A percentile compares a stretch with the other conserved stretches of the same genome.
Conservation (phyloP, 2,888 invertebrate species). For the Pachydiplax longipennis region DNA sequence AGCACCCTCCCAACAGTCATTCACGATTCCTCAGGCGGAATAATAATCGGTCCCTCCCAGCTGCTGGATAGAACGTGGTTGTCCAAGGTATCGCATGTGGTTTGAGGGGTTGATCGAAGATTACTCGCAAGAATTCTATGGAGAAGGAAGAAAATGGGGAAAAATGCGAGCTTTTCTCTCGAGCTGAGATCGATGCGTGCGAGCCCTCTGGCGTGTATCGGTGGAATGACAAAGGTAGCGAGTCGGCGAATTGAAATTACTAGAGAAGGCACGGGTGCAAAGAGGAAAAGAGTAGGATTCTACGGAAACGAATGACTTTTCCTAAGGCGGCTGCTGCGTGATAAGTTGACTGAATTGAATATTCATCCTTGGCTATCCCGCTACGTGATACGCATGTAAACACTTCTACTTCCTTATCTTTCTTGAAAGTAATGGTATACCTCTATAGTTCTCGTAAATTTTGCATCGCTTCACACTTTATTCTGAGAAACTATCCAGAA, state of each 20-base stretch:
- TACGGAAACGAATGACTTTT: too few relatives aligned
- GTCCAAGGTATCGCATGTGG: neutral
- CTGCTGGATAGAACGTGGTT: neutral
- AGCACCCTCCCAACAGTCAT: neutral
- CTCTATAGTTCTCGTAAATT: too few relatives aligned
- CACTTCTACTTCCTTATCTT: too few relatives aligned
- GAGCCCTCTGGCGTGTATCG: neutral
- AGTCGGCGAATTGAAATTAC: neutral
- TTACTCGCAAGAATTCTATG: neutral
- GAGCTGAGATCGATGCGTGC: conserved; percentile 5
- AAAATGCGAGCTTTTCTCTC: neutral
- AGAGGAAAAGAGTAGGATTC: neutral
- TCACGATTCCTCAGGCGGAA: neutral
- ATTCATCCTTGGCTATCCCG: too few relatives aligned
- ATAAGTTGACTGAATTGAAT: too few relatives aligned
- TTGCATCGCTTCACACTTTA: too few relatives aligned
- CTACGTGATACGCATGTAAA: too few relatives aligned
- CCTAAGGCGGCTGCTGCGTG: too few relatives aligned
- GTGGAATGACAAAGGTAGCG: neutral
- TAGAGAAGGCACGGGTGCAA: neutral
- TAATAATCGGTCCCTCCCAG: neutral
- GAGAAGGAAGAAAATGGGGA: neutral
- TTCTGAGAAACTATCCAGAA: too few relatives aligned
- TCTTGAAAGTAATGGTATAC: too few relatives aligned
- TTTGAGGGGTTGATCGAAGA: neutral